Percentiles rank a stretch among this genome's conserved stretches.
phyloP scores from a whole-genome alignment of 2,113 vertebrate species.

The Pimephales promelas region DNA sequence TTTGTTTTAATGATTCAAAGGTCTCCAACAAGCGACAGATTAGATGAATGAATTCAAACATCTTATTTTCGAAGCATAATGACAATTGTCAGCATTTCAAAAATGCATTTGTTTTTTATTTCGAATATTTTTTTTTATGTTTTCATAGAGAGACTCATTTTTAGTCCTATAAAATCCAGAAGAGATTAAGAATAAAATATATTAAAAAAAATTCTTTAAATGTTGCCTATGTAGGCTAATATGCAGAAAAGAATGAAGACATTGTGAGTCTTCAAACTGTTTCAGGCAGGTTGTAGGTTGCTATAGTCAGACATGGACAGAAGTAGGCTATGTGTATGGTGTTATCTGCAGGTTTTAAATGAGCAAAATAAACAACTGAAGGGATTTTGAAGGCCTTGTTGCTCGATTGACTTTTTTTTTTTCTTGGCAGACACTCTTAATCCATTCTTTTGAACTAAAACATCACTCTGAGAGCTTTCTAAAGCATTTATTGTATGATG shows the following conservation, averaged over 20 bases:
- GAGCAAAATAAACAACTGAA: not conserved
- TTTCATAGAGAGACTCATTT: not conserved
- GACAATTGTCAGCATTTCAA: too few species aligned
- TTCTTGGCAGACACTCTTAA: not conserved
- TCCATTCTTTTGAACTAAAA: not conserved
- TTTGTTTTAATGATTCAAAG: too few species aligned
- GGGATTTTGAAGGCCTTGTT: not conserved
- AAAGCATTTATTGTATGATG: not conserved
- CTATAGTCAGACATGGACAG: not conserved
- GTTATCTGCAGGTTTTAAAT: not conserved
- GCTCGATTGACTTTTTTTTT: not conserved
- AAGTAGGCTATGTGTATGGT: not conserved
- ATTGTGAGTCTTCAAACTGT: not conserved
- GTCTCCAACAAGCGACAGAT: too few species aligned
- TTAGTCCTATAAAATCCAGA: not conserved
- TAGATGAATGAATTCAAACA: too few species aligned
- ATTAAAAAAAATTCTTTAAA: too few species aligned
- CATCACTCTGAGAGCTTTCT: not conserved
- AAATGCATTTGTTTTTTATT: slow-evolving; percentile 1
- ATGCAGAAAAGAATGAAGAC: not conserved
- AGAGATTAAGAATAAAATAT: not conserved
- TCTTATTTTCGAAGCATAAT: too few species aligned
- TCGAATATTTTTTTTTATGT: not conserved
- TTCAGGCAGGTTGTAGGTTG: not conserved
- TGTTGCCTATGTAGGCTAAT: not conserved